A percentile compares a stretch with the other conserved stretches of the same genome.
phyloP scores from a whole-genome alignment of 2,888 invertebrate genomes.

The Homarus gammarus region DNA sequence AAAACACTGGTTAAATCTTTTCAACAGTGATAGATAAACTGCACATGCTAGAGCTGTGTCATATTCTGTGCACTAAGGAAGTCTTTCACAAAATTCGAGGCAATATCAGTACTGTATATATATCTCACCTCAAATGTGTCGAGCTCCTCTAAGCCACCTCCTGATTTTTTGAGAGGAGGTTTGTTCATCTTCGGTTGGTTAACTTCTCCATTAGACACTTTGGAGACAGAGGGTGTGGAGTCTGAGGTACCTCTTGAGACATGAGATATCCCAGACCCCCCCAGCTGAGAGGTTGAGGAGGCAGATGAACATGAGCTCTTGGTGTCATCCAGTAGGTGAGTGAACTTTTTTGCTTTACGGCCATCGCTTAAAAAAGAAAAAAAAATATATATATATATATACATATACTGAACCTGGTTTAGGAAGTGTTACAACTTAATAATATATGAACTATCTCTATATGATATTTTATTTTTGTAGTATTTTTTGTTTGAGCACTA shows the following conservation, averaged over 20 bases:
- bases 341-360: slow-evolving; percentile 54
- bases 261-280: slow-evolving; percentile 31
- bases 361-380: slow-evolving; percentile 48
- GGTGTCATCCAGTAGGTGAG: slow-evolving; percentile 62
- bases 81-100: too few species aligned
- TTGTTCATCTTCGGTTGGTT: neutral
- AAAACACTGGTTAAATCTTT: too few species aligned
- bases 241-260: slow-evolving; percentile 14
- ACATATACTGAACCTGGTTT: too few species aligned
- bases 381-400: too few species aligned
- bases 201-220: neutral
- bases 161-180: neutral
- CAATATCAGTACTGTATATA: too few species aligned
- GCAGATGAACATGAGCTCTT: slow-evolving; percentile 64
- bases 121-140: slow-evolving; percentile 18
- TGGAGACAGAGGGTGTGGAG: neutral
- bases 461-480: too few species aligned
- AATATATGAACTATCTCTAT: too few species aligned
- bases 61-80: too few species aligned
- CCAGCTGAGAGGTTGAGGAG: slow-evolving; percentile 47
- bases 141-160: neutral
- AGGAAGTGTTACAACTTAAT: too few species aligned
- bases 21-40: too few species aligned
- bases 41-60: too few species aligned
- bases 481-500: too few species aligned